Base-by-base conservation (phyloP, 2,888 invertebrate species). In the Suillia variegata region DNA sequence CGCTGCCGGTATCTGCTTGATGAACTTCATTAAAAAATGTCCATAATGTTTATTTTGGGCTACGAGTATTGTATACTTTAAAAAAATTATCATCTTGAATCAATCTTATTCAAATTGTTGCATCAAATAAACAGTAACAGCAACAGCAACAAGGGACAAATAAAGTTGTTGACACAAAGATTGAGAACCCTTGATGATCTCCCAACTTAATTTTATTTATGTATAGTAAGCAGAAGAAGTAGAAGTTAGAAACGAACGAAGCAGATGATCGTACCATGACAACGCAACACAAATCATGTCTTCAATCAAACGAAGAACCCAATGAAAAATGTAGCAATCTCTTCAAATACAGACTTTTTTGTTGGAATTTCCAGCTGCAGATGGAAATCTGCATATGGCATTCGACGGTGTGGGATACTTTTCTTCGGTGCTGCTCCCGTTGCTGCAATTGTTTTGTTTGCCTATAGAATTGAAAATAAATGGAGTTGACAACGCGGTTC, bases 401-500 rank as follows among this genome's bases (percentile, higher is more conserved):
- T 26, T 26, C 5, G 10, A 10, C n/a, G 26, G 5, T 5, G 26
- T 26, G 26, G 26, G 26, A 26, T 26, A 26, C 26, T 6, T 26
- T 26, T 38, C 10, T 13, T 38, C 26, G 5, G 26, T 10, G 26
- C 5, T 26, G 6, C 26, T 10, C 26, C 26, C 26, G 10, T n/a
- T 38, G 38, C 38, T 5, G 38, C 38, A 38, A n/a, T n/a, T n/a
- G n/a, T n/a, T n/a, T 26, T 26, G 26, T 26, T 26, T n/a, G 10
- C 38, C 15, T 13, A 38, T 38, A 38, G 71, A 71, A 70, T 70
- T 66, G 64, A 68, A 74, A 70, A 73, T 73, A 75, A 73, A 73
- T 75, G 75, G 75, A 70, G 69, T 72, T 73, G 74, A 73, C 73
- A 75, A 73, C 38, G 5, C 26, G 12, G 31, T 31, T 31, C 31